phyloP scores from a whole-genome alignment of 1,140 invertebrate genomes.

The Hycleus phaleratus region DNA sequence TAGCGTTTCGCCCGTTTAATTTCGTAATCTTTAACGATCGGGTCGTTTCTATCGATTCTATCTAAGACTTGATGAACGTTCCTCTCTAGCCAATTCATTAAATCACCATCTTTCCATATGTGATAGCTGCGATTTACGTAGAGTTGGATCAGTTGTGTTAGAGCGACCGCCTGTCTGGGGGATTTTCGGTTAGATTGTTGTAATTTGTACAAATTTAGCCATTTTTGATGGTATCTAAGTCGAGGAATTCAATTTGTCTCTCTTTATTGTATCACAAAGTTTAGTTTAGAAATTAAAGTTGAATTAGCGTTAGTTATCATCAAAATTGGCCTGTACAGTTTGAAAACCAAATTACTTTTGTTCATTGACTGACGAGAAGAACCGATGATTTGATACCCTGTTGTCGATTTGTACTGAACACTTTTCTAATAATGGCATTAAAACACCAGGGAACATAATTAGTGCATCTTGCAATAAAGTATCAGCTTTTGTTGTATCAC shows the following conservation, averaged over 20 bases:
- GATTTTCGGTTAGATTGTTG: too few species aligned
- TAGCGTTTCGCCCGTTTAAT: conserved; percentile 55
- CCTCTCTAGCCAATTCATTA: conserved; percentile 70
- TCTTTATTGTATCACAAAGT: too few species aligned
- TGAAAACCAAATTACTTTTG: conserved; percentile 27
- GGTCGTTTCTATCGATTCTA: conserved; percentile 56
- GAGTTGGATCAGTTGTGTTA: conserved; percentile 63
- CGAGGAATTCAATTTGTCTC: too few species aligned
- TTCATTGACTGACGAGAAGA: conserved; percentile 33
- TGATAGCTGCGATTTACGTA: conserved; percentile 67
- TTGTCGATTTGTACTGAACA: conserved; percentile 65
- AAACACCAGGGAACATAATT: conserved; percentile 74
- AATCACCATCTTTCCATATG: conserved; percentile 70
- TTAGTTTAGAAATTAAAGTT: too few species aligned
- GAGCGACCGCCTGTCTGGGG: conserved; percentile 52
- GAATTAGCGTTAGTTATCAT: background rate
- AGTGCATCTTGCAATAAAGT: conserved; percentile 63
- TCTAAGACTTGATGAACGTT: conserved; percentile 60
- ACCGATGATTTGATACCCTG: conserved; percentile 50
- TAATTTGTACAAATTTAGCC: too few species aligned
- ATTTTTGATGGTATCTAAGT: too few species aligned
- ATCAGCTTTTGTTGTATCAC: conserved; percentile 49
- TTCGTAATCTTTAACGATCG: conserved; percentile 55
- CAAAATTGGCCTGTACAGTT: background rate
- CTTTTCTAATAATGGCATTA: conserved; percentile 67